A percentile compares a stretch with the other conserved stretches of the same genome.
Evolutionary conservation across 2,888 invertebrate species (phyloP).

Genomic region (Drosophila pegasa): DNA sequence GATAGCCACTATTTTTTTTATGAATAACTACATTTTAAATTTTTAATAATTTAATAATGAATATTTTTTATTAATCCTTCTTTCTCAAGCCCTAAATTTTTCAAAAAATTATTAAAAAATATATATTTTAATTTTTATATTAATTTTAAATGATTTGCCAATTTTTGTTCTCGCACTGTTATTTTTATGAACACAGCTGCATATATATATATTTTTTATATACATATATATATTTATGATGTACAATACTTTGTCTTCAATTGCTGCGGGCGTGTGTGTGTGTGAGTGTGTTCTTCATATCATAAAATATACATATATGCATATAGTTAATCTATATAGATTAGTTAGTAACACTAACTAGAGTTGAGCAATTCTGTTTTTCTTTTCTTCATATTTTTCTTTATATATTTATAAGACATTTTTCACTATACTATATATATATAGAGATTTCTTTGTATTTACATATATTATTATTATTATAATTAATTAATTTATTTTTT

Average conservation of each 20-base stretch:
- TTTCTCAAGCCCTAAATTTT: no score
- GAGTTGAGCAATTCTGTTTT: constrained; percentile 41
- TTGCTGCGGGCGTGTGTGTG: no score
- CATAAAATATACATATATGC: constrained; percentile 15
- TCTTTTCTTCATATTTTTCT: background rate
- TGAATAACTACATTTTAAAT: no score
- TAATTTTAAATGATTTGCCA: no score
- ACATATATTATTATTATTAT: constrained; percentile 20
- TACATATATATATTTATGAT: background rate
- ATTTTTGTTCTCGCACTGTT: no score
- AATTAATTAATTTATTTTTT: constrained; percentile 6
- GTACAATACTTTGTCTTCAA: background rate
- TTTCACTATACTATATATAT: constrained; percentile 21
- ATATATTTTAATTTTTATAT: no score
- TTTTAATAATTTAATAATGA: no score
- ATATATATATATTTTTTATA: background rate
- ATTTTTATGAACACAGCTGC: background rate
- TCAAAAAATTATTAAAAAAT: no score
- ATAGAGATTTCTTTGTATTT: constrained; percentile 16
- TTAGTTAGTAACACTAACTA: constrained; percentile 30
- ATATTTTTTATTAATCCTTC: no score
- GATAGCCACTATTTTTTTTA: no score
- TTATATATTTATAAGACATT: background rate
- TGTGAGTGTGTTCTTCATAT: constrained; percentile 17
- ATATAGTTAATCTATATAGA: constrained; percentile 6